Evolutionary conservation across 2,888 invertebrate species (phyloP).

Genomic region (Formica aserva): DNA sequence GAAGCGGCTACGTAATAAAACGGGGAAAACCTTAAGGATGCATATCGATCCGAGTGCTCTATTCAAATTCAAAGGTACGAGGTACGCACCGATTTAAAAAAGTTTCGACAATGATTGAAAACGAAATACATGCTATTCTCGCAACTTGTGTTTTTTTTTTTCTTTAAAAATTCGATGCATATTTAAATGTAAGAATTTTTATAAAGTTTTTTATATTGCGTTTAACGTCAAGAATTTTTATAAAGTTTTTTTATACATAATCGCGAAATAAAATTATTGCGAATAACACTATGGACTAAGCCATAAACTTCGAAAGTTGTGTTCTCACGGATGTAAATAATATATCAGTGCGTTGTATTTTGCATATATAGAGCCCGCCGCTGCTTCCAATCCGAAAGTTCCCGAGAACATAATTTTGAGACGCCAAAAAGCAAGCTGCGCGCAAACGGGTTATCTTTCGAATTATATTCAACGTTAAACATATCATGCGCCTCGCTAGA

Average conservation of each 20-base stretch:
- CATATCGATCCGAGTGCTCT: not conserved
- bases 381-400: slow-evolving; percentile 66
- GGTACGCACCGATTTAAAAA: not conserved
- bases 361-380: slow-evolving; percentile 3
- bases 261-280: not conserved
- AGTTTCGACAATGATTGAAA: not conserved
- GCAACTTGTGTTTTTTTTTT: not conserved
- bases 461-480: slow-evolving; percentile 76
- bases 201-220: not conserved
- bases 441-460: slow-evolving; percentile 59
- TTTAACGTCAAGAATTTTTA: not conserved
- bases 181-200: not conserved
- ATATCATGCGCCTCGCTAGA: slow-evolving; percentile 70
- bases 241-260: not conserved
- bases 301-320: slow-evolving; percentile 15
- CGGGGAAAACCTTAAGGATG: slow-evolving; percentile 17
- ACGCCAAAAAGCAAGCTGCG: slow-evolving; percentile 46
- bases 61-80: not conserved
- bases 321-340: slow-evolving; percentile 28
- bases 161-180: not conserved
- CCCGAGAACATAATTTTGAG: slow-evolving; percentile 62
- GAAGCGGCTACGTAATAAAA: slow-evolving; percentile 43
- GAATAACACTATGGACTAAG: slow-evolving; percentile 4
- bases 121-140: not conserved
- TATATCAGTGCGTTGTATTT: slow-evolving; percentile 24